Evolutionary conservation across 1,140 invertebrate genomes (phyloP).

Genomic region (Drosophila simulans): DNA sequence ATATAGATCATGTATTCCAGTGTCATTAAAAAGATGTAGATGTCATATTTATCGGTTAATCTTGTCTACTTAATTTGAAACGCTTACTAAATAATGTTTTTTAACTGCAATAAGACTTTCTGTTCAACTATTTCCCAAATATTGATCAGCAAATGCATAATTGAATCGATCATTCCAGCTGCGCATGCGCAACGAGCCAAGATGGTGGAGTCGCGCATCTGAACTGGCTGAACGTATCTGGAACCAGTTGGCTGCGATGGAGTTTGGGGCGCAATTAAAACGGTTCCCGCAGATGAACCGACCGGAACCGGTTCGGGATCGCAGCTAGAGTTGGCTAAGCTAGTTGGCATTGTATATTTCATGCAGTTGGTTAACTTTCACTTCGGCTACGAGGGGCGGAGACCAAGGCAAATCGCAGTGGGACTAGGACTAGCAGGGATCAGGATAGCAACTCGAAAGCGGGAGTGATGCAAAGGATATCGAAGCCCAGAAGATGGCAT

Average conservation of each 20-base stretch:
- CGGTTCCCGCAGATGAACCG: slow-evolving; percentile 11
- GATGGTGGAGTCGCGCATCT: not conserved
- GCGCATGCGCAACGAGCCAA: slow-evolving; percentile 11
- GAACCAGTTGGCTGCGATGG: slow-evolving; percentile 30
- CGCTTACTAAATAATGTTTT: not conserved
- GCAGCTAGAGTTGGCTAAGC: slow-evolving; percentile 28
- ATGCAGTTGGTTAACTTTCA: slow-evolving; percentile 70
- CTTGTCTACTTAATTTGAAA: no score
- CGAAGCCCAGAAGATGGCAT: slow-evolving; percentile 61
- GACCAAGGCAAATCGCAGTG: slow-evolving; percentile 13
- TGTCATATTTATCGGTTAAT: no score
- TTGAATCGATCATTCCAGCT: not conserved
- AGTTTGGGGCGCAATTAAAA: slow-evolving; percentile 23
- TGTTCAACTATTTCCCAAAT: not conserved
- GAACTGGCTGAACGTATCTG: not conserved
- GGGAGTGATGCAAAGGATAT: slow-evolving; percentile 40
- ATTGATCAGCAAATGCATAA: not conserved
- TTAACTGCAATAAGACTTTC: not conserved
- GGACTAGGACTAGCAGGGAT: not conserved
- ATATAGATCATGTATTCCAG: no score
- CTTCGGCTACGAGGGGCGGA: slow-evolving; percentile 47
- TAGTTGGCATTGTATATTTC: slow-evolving; percentile 58
- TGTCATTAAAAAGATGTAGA: no score
- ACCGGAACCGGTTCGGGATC: slow-evolving; percentile 24
- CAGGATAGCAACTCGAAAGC: not conserved